Conservation (phyloP, 2,888 invertebrate species). For the Agrochola lychnidis region DNA sequence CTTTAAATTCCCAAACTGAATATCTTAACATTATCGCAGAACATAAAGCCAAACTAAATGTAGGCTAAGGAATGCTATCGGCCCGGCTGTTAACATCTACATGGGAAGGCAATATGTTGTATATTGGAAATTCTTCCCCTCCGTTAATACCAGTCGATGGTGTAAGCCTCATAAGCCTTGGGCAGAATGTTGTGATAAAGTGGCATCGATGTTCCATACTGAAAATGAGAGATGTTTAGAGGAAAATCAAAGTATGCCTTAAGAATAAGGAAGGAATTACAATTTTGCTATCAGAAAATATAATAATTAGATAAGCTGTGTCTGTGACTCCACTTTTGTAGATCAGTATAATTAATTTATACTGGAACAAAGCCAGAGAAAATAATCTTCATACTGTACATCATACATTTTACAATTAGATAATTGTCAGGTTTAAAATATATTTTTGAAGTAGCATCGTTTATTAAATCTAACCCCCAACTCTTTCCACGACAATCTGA, state of each 20-base stretch:
- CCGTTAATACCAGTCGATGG: slow-evolving; percentile 52
- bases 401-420: no score
- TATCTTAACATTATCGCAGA: not conserved
- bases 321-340: no score
- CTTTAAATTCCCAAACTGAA: not conserved
- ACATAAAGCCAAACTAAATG: slow-evolving; percentile 29
- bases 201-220: slow-evolving; percentile 14
- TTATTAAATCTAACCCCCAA: no score
- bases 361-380: not conserved
- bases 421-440: no score
- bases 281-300: not conserved
- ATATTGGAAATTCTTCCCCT: slow-evolving; percentile 66
- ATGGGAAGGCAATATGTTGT: slow-evolving; percentile 60
- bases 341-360: not conserved
- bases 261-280: not conserved
- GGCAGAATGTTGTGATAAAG: slow-evolving; percentile 46
- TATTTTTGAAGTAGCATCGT: no score
- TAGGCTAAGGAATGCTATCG: slow-evolving; percentile 43
- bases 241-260: slow-evolving; percentile 1
- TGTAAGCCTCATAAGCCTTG: slow-evolving; percentile 37
- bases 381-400: not conserved
- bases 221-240: slow-evolving; percentile 5
- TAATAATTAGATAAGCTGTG: not conserved
- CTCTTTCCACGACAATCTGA: no score
- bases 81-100: slow-evolving; percentile 49